Base-by-base conservation (phyloP, 2,888 invertebrate species). In the Drosophila trichaetosa region DNA sequence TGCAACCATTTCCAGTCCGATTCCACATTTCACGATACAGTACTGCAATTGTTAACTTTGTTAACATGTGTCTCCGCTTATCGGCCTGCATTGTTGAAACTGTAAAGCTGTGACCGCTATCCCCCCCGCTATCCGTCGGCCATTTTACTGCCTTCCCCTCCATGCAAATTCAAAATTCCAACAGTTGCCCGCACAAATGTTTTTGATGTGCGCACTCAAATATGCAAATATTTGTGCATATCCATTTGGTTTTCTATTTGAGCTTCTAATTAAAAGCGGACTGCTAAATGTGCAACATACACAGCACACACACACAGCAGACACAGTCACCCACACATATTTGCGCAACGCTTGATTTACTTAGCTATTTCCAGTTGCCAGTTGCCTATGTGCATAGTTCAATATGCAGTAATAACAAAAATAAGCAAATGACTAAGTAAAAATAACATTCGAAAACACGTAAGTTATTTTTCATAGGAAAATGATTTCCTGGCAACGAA, bases 1-100 rank as follows among this genome's bases (percentile, higher is more conserved):
- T 38, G 84, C 79, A 70, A 54, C 65, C 69, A 80, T 80, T 83
- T 73, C 42, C 11, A 34, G 1, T 51, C 49, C n/a, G 51, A 29
- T 29, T 51, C 29, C 51, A n/a, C 49, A 73, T 54, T 67, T 60
- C 68, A 60, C 64, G 65, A 69, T 63, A 40, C 42, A 34, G 46
- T 33, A 49, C 65, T 69, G 67, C 56, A 75, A 76, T 79, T 76
- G 80, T 72, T 79, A 83, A 83, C 88, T 90, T 89, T 88, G 86
- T 87, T 88, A 89, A 83, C 90, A 87, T 87, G 86, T 87, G 90
- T 81, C 87, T 70, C 86, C 81, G 90, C 83, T 87, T 87, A 87
- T 87, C 83, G 88, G 58, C 57, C 51, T 36, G 71, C 73, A 73
- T 87, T 89, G 89, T 88, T 80, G 29, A 29, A 42, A 46, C 13